Evolutionary conservation across 1,140 invertebrate genomes (phyloP), one percentile per base, ranked within the genome.

Genomic region (Drosophila simulans): DNA sequence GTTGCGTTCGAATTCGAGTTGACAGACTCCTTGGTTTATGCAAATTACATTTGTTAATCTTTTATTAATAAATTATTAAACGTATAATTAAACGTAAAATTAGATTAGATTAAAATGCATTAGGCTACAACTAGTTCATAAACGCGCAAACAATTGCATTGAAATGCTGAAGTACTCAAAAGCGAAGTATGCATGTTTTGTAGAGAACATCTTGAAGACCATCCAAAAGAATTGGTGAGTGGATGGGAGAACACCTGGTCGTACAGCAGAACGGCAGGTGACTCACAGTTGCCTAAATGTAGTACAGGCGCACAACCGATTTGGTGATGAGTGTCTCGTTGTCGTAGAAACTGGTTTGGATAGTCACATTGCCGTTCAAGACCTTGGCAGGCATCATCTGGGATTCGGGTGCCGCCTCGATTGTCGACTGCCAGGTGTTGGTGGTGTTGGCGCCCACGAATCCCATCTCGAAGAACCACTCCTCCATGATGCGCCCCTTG

Each of bases 311-410:
- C 45, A 99, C 98, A 94, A 95, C 96, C 35, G 99, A 99, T 55
- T 97, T 99, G 56, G 97, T 98, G 60, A 99, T 97, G 62, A 99
- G 94, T 49, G 98, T 93, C 92, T 99, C 97, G 80, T 98, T 98
- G 93, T 99, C 98, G 92, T 95, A 99, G 93, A 99, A 99, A 93
- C 97, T 97, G 11, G 99, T 99, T 94, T 99, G 98, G 84, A 99
- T 99, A 5, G 99, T 96, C 53, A 99, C 97, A 93, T 99, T 99
- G 4, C 99, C 99, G 75, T 98, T 99, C 74, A 99, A 94, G 72
- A 99, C 95, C 93, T 97, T 98, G 2, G 98, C 98, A 43, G 99
- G 98, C 97, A 99, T 99, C 98, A 99, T 99, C 94, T 99, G 98
- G 69, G 97, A 98, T 93, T 99, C 98, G 3, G 99, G 98, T 0